Evolutionary conservation across 2,113 vertebrate species (phyloP).

Genomic region (Chaetodon auriga): DNA sequence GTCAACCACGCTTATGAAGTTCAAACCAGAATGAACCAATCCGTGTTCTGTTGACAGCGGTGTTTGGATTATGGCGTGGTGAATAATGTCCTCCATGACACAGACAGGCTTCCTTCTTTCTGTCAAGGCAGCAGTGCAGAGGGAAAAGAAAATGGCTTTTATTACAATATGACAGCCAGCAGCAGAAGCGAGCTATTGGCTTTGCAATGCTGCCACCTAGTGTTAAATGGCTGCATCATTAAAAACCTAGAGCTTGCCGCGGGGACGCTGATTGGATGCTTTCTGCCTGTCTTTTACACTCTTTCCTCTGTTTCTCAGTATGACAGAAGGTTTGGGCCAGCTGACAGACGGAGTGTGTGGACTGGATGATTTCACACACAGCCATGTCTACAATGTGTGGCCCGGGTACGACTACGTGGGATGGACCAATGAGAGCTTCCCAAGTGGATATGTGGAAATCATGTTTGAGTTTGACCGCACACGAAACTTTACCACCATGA

Average conservation of each 20-base stretch:
- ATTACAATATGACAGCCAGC: slow-evolving; percentile 39
- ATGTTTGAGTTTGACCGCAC: slow-evolving; percentile 96
- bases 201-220: slow-evolving; percentile 72
- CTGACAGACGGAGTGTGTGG: slow-evolving; percentile 95
- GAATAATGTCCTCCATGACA: slow-evolving; percentile 83
- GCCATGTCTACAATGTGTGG: slow-evolving; percentile 93
- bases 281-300: background rate
- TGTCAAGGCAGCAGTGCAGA: slow-evolving; percentile 36
- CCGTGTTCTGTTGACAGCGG: slow-evolving; percentile 26
- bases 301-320: slow-evolving; percentile 82
- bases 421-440: slow-evolving; percentile 93
- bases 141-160: slow-evolving; percentile 70
- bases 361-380: slow-evolving; percentile 93
- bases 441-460: slow-evolving; percentile 91
- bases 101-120: slow-evolving; percentile 40
- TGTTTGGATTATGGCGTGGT: slow-evolving; percentile 69
- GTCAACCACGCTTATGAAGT: slow-evolving; percentile 54
- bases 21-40: slow-evolving; percentile 45
- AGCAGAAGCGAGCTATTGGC: slow-evolving; percentile 7
- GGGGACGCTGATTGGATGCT: background rate
- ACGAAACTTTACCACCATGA: slow-evolving; percentile 98
- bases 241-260: background rate
- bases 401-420: slow-evolving; percentile 97
- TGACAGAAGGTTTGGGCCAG: slow-evolving; percentile 97
- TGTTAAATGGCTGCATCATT: slow-evolving; percentile 42